Percentiles rank a stretch among this genome's conserved stretches.
Conservation (phyloP, 1,140 invertebrate genomes). For the Mya arenaria region DNA sequence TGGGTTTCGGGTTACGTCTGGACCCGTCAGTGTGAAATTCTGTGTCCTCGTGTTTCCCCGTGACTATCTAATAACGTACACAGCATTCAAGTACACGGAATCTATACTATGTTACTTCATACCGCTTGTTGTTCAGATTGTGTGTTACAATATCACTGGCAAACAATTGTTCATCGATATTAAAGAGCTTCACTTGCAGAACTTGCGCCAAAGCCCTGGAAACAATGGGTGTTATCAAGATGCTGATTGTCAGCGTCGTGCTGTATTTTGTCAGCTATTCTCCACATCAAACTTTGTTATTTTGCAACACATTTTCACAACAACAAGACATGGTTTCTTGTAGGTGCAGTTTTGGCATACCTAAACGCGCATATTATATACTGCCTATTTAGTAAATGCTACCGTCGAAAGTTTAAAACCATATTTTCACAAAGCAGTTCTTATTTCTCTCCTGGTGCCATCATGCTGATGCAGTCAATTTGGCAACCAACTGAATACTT, state of each 20-base stretch:
- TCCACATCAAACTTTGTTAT: constrained; percentile 77
- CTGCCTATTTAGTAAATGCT: constrained; percentile 81
- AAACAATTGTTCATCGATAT: constrained; percentile 74
- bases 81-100: constrained; percentile 78
- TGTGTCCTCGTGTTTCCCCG: constrained; percentile 68
- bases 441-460: background rate
- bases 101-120: constrained; percentile 78
- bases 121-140: constrained; percentile 74
- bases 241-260: constrained; percentile 80
- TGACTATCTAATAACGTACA: constrained; percentile 54
- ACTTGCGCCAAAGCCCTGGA: constrained; percentile 67
- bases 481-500: constrained; percentile 31
- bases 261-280: constrained; percentile 82
- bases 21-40: constrained; percentile 53
- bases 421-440: constrained; percentile 10
- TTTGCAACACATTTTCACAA: constrained; percentile 77
- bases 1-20: background rate
- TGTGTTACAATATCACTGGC: constrained; percentile 76
- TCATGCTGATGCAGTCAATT: constrained; percentile 22
- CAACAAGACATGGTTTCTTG: constrained; percentile 75
- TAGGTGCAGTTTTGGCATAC: constrained; percentile 79
- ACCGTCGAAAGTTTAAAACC: constrained; percentile 61
- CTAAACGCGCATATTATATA: constrained; percentile 80
- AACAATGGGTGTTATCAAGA: constrained; percentile 80
- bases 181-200: constrained; percentile 65